A percentile compares a stretch with the other conserved stretches of the same genome.
phyloP scores from a whole-genome alignment of 2,888 invertebrate genomes.

The Drosophila anomelani region DNA sequence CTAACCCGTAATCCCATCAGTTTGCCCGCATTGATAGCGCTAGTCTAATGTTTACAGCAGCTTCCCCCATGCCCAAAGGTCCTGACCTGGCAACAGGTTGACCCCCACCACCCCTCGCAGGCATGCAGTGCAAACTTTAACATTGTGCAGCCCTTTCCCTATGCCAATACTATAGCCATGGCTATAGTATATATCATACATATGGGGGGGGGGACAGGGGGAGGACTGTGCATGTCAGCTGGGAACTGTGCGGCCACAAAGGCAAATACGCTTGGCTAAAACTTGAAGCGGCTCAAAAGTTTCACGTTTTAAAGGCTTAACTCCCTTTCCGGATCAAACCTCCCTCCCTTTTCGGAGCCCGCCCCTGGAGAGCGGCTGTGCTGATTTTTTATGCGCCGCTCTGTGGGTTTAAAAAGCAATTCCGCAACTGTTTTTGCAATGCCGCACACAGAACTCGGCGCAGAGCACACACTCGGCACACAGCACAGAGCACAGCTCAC shows the following conservation, averaged over 20 bases:
- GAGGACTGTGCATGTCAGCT: constrained; percentile 32
- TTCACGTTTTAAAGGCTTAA: constrained; percentile 78
- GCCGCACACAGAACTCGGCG: constrained; percentile 34
- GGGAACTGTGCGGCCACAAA: constrained; percentile 56
- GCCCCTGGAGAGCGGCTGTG: constrained; percentile 66
- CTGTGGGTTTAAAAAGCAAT: constrained; percentile 79
- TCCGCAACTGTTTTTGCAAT: constrained; percentile 78
- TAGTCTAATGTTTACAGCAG: constrained; percentile 42
- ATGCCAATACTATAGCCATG: constrained; percentile 5
- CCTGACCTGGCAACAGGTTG: constrained; percentile 52
- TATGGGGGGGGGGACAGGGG: constrained; percentile 5
- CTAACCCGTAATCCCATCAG: constrained; percentile 17
- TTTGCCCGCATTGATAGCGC: constrained; percentile 47
- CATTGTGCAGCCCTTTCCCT: constrained; percentile 18
- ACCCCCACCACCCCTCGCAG: constrained; percentile 24
- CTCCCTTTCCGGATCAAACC: constrained; percentile 34
- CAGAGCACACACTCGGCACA: constrained; percentile 16
- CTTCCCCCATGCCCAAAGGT: constrained; percentile 29
- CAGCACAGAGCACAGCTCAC: constrained; percentile 8
- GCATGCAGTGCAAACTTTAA: constrained; percentile 52
- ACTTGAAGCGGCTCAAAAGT: constrained; percentile 77
- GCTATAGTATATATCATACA: constrained; percentile 7
- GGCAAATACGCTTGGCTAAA: constrained; percentile 73
- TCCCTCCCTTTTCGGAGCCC: constrained; percentile 12
- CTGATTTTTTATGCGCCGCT: constrained; percentile 71